Evolutionary conservation across 2,113 vertebrate genomes (phyloP).

Genomic region (Taurulus bubalis): DNA sequence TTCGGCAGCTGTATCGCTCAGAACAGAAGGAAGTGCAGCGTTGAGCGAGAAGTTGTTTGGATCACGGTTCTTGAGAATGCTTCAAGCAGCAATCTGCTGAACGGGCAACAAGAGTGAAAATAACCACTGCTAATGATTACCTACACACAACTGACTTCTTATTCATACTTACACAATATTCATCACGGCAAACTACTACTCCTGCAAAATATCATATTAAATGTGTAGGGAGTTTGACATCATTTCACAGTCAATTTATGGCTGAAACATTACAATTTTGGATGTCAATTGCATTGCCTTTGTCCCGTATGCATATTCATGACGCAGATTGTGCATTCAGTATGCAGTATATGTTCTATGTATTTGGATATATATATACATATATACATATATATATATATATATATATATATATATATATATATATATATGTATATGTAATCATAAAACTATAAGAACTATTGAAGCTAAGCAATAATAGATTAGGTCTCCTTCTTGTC

Average conservation of each 20-base stretch:
- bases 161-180: not conserved
- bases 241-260: not conserved
- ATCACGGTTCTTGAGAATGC: too few species aligned
- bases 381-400: too few species aligned
- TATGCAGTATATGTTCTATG: too few species aligned
- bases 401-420: too few species aligned
- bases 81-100: too few species aligned
- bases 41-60: too few species aligned
- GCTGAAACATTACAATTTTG: slow-evolving; percentile 1
- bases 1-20: too few species aligned
- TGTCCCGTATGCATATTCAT: slow-evolving; percentile 36
- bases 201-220: not conserved
- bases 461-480: not conserved
- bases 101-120: not conserved
- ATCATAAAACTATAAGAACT: not conserved
- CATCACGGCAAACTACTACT: not conserved
- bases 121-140: not conserved
- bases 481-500: not conserved
- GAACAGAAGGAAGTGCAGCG: too few species aligned
- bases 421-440: not conserved
- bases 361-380: too few species aligned
- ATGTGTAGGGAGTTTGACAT: not conserved
- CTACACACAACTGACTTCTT: not conserved
- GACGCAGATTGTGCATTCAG: slow-evolving; percentile 18
- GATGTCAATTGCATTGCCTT: not conserved